Percentiles rank a stretch among this genome's conserved stretches.
Evolutionary conservation across 2,113 vertebrate species (phyloP).

Genomic region (Dicaeum eximium): DNA sequence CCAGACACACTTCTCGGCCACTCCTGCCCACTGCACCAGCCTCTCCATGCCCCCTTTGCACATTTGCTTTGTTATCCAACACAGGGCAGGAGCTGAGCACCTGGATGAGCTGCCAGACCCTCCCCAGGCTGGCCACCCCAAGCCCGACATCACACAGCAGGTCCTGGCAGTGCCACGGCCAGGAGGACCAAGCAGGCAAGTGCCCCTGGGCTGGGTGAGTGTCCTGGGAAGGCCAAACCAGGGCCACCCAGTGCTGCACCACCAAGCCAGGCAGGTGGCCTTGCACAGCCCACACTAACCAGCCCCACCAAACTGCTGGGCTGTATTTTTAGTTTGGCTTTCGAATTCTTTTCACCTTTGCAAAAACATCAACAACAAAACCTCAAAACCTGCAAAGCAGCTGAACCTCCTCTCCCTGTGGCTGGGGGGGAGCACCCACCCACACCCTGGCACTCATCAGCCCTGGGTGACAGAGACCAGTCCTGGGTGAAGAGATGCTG

Average conservation of each 20-base stretch:
- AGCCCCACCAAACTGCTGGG: not conserved
- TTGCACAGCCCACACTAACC: not conserved
- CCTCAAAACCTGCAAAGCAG: not conserved
- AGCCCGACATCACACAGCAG: not conserved
- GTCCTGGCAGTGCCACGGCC: not conserved
- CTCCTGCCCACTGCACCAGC: not conserved
- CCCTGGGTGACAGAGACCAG: not conserved
- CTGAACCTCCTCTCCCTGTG: not conserved
- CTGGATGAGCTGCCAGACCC: not conserved
- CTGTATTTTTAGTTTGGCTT: not conserved
- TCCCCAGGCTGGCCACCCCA: not conserved
- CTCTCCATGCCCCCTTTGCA: not conserved
- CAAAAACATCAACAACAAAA: not conserved
- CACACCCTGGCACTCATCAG: not conserved
- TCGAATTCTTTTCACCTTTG: not conserved
- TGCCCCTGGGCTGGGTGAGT: fast-evolving
- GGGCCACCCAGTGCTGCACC: fast-evolving
- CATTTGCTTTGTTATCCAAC: not conserved
- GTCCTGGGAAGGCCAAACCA: not conserved
- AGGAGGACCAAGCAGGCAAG: not conserved
- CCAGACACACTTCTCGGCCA: not conserved
- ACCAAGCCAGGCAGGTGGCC: not conserved
- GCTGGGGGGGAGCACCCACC: not conserved
- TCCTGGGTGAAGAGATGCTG: not conserved
- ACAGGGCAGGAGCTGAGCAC: not conserved